Conservation (phyloP, 2,888 invertebrate species). For the Heliconius erato region DNA sequence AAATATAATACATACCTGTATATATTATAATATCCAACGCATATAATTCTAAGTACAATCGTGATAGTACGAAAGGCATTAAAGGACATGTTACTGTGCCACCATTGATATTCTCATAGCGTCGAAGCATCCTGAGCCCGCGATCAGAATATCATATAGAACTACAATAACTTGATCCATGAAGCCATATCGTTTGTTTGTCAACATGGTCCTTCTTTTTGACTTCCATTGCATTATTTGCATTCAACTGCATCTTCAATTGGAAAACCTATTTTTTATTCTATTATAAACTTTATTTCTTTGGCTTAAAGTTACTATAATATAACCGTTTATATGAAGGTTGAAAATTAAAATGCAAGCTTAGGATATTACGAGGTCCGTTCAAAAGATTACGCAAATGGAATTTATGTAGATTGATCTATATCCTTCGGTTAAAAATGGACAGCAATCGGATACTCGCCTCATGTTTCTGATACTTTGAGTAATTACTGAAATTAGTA, state of each 20-base stretch:
- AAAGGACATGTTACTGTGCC: slow-evolving; percentile 66
- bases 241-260: slow-evolving; percentile 38
- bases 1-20: slow-evolving; percentile 49
- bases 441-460: slow-evolving; percentile 28
- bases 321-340: slow-evolving; percentile 51
- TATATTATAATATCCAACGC: slow-evolving; percentile 48
- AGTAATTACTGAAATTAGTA: slow-evolving; percentile 6
- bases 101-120: slow-evolving; percentile 66
- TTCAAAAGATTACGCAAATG: slow-evolving; percentile 45
- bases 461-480: slow-evolving; percentile 31
- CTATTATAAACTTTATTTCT: slow-evolving; percentile 36
- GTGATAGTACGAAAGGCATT: slow-evolving; percentile 53
- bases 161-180: slow-evolving; percentile 53
- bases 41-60: slow-evolving; percentile 53
- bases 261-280: slow-evolving; percentile 15
- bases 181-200: slow-evolving; percentile 16
- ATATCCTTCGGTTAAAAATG: slow-evolving; percentile 33
- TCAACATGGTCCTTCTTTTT: slow-evolving; percentile 53
- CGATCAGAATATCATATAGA: slow-evolving; percentile 64
- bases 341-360: slow-evolving; percentile 58
- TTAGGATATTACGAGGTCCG: slow-evolving; percentile 58
- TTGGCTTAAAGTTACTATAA: neutral
- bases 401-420: slow-evolving; percentile 35
- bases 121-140: slow-evolving; percentile 65
- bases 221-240: slow-evolving; percentile 63